Conservation (phyloP, 2,113 vertebrate genomes). For the Sula dactylatra region DNA sequence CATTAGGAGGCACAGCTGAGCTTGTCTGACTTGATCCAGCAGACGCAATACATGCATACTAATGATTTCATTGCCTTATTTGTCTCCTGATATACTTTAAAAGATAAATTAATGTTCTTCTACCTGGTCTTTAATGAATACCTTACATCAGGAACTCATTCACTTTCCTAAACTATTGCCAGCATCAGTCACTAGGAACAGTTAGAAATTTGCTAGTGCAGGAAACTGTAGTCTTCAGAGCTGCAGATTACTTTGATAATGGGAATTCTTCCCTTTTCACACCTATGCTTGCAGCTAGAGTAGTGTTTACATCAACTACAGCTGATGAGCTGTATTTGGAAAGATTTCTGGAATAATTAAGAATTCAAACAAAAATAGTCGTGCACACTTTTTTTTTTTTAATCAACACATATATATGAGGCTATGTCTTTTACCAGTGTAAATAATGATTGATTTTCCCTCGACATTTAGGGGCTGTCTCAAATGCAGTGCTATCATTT, state of each 20-base stretch:
- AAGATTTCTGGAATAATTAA: constrained; percentile 14
- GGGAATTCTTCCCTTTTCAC: constrained; percentile 49
- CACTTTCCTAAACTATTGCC: not conserved
- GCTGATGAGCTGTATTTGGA: constrained; percentile 1
- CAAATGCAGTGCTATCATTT: not conserved
- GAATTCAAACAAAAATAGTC: not conserved
- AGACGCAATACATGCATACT: not conserved
- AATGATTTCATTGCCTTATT: not conserved
- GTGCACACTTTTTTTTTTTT: not conserved
- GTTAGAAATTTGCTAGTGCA: constrained; percentile 42
- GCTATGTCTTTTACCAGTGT: not conserved
- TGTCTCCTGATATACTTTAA: constrained; percentile 17
- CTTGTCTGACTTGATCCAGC: not conserved
- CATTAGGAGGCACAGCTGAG: constrained; percentile 36
- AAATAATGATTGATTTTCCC: constrained; percentile 5
- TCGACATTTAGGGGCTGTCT: not conserved
- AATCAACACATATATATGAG: not conserved
- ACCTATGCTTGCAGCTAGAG: constrained; percentile 29
- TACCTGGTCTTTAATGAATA: constrained; percentile 48
- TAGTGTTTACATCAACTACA: not conserved
- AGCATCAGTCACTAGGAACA: constrained; percentile 26
- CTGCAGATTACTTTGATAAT: constrained; percentile 15
- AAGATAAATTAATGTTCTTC: constrained; percentile 45
- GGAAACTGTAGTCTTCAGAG: constrained; percentile 16
- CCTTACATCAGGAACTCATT: constrained; percentile 57